Evolutionary conservation across 2,888 invertebrate genomes (phyloP), one percentile per base, ranked within the genome.

Genomic region (Mechanitis mazaeus): DNA sequence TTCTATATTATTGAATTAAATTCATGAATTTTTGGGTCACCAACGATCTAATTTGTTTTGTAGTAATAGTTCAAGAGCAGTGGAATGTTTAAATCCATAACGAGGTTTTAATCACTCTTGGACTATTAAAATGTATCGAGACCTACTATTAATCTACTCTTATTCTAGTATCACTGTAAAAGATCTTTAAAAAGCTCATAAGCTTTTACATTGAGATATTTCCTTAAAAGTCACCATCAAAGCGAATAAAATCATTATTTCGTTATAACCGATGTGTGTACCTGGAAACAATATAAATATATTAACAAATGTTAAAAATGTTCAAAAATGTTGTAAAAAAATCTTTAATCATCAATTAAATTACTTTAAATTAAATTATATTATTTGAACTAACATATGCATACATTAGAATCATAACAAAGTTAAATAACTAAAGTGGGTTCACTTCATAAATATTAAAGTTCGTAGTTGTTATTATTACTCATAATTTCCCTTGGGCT

Each of bases 111-210:
- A 33, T 54, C 55, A 62, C 64, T 68, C 63, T 64, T 63, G 46
- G 46, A 58, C 67, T 61, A 63, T 33, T 60, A 57, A 56, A 61
- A 65, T 61, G 20, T 54, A 46, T 56, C 58, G 64, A 77, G 76
- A 76, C 76, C 76, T 69, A 74, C 68, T 62, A 59, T 72, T 75
- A 82, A 85, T 78, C 80, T 85, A 85, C 76, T 76, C 78, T 87
- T 86, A 87, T 61, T 59, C 80, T 87, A 87, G 76, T 89, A 88
- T 87, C 88, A 87, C 88, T 78, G 67, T 76, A 68, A 80, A 72
- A 77, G 69, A 71, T 71, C 71, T 77, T 75, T 71, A 79, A 72
- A 79, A 78, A 78, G 77, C 86, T 89, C 88, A 89, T 89, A 89
- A 89, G 84, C 87, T 87, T 83, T 72, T 72, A 69, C 75, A 78